Base-by-base conservation (phyloP, 2,888 invertebrate species). In the Xylota segnis region DNA sequence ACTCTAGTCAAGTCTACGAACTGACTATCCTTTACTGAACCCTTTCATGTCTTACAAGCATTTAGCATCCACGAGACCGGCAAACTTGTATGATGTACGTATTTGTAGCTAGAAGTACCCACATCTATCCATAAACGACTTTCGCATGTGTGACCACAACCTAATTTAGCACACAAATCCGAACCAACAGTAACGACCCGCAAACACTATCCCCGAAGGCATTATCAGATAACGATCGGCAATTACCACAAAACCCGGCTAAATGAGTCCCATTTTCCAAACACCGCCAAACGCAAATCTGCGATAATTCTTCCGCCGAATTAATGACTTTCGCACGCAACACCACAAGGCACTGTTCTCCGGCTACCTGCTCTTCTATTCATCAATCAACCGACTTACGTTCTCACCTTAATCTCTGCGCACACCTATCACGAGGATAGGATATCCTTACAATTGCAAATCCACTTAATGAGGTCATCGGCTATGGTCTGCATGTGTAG, bases 381-480 rank as follows among this genome's bases (percentile, higher is more conserved):
- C 65, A 81, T 79, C 70, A 65, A 84, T 84, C 75, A 75, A 74
- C 16, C 43, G 74, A 40, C 83, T 54, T 65, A 70, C 63, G 71
- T 83, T 58, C 29, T 59, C 70, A 52, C 63, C 83, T 54, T 79
- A 68, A 83, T 83, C 72, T 83, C 61, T 78, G 66, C 77, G 59
- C 78, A 72, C 78, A 72, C 76, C 50, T 61, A 29, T 63, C 47
- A 23, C 40, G 23, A 23, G 23, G 23, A 32, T 40, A 40, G 34
- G 12, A 63, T 61, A 56, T 45, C 16, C 45, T 56, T 47, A 68
- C 81, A 76, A 72, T 82, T 82, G 82, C 81, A 82, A 82, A 77
- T 82, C 72, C 61, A 77, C 72, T 77, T 82, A 86, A 86, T 86
- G 86, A 86, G 86, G 86, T 86, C 86, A 86, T 82, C 43, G 43